Evolutionary conservation across 2,113 vertebrate genomes (phyloP).

Genomic region (Takifugu bimaculatus): DNA sequence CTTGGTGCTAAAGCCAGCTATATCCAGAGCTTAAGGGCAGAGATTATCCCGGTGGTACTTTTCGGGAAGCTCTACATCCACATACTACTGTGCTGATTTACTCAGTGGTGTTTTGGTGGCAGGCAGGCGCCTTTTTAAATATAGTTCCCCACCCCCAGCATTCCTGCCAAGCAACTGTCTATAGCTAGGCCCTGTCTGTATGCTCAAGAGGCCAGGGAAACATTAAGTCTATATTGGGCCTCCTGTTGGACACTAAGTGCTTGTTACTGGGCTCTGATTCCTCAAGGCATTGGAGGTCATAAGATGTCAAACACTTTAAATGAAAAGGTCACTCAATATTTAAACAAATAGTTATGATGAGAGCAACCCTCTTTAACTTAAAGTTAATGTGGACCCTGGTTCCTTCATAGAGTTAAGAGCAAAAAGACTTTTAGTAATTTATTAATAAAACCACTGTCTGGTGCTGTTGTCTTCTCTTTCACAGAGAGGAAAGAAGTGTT

Average conservation of each 20-base stretch:
- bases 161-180: conserved; percentile 72
- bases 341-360: conserved; percentile 10
- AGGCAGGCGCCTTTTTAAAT: conserved; percentile 65
- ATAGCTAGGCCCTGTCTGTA: conserved; percentile 54
- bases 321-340: conserved; percentile 1
- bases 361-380: too few species aligned
- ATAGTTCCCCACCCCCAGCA: conserved; percentile 54
- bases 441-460: neutral
- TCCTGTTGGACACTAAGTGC: conserved; percentile 39
- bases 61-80: conserved; percentile 45
- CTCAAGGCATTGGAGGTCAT: neutral
- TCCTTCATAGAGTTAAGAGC: too few species aligned
- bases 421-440: neutral
- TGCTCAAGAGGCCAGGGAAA: conserved; percentile 48
- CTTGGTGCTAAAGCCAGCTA: conserved; percentile 28
- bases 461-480: conserved; percentile 3
- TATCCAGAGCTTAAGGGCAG: conserved; percentile 38
- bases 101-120: conserved; percentile 57
- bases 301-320: conserved; percentile 20
- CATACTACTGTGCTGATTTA: conserved; percentile 48
- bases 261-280: conserved; percentile 24
- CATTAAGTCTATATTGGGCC: conserved; percentile 65
- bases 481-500: conserved; percentile 75
- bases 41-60: conserved; percentile 36
- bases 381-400: neutral